These are phyloP conservation scores for Synanthedon myopaeformis DNA, from an alignment of 2,888 invertebrate genomes.

Conservation along the genomic window DNA sequence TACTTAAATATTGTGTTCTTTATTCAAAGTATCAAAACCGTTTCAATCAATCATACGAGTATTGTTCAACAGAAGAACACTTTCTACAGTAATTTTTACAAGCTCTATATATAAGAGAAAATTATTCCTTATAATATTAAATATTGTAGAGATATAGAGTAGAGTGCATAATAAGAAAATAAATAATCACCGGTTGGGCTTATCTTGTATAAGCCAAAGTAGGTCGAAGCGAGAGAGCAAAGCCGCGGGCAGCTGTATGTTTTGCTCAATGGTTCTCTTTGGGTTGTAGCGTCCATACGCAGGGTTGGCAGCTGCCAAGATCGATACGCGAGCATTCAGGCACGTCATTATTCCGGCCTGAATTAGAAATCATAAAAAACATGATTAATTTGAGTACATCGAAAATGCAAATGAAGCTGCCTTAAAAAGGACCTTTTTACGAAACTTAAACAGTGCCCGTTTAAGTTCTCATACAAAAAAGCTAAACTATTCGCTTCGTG, in stretches of 20 bases:
- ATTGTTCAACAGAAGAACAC: too few species aligned
- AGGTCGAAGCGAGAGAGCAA: conserved; percentile 95
- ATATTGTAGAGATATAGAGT: neutral
- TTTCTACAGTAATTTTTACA: neutral
- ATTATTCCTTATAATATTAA: neutral
- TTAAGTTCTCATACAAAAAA: too few species aligned
- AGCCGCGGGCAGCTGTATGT: conserved; percentile 97
- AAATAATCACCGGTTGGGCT: conserved; percentile 69
- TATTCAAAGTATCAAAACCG: too few species aligned
- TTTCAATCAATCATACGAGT: too few species aligned
- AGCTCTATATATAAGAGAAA: too few species aligned
- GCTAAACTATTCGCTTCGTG: too few species aligned
- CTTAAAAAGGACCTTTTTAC: too few species aligned
- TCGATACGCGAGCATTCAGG: conserved; percentile 96
- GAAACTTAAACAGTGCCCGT: too few species aligned
- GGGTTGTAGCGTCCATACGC: conserved; percentile 98
- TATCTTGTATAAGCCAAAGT: conserved; percentile 93
- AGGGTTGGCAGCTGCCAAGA: conserved; percentile 98
- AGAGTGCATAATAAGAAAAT: neutral
- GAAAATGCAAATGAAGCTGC: too few species aligned
- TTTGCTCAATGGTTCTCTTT: conserved; percentile 93
- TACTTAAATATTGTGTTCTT: too few species aligned
- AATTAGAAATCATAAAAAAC: conserved; percentile 10
- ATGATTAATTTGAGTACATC: too few species aligned
- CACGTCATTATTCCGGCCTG: conserved; percentile 98